phyloP scores from a whole-genome alignment of 2,888 invertebrate genomes.

The Tortricodes alternella region DNA sequence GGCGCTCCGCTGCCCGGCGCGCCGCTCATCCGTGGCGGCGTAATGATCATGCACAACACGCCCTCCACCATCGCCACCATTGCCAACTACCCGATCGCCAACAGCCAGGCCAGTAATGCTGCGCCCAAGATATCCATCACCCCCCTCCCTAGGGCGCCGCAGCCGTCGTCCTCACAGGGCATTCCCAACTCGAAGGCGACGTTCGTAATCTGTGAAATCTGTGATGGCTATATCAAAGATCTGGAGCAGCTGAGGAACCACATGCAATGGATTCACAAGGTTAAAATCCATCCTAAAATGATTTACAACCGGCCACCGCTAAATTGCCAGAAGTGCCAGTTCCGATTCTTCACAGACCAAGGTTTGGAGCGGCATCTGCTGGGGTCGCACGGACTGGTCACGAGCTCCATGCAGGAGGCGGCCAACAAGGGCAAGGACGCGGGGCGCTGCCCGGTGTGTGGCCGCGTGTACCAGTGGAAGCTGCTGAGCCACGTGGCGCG shows the following conservation, averaged over 20 bases:
- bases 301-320: constrained; percentile 96
- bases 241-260: constrained; percentile 96
- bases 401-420: constrained; percentile 97
- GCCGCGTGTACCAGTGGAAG: constrained; percentile 92
- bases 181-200: constrained; percentile 86
- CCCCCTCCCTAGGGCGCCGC: constrained; percentile 89
- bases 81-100: constrained; percentile 70
- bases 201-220: constrained; percentile 98
- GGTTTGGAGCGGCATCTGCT: constrained; percentile 97
- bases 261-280: constrained; percentile 99
- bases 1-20: constrained; percentile 68
- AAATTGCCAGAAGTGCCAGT: constrained; percentile 98
- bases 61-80: constrained; percentile 72
- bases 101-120: constrained; percentile 67
- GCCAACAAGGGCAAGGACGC: constrained; percentile 97
- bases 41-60: constrained; percentile 87
- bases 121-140: constrained; percentile 97
- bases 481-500: constrained; percentile 95
- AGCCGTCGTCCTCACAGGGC: constrained; percentile 69
- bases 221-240: constrained; percentile 98
- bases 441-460: constrained; percentile 97
- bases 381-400: constrained; percentile 96
- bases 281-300: constrained; percentile 98
- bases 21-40: constrained; percentile 79
- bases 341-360: constrained; percentile 97